Evolutionary conservation across 1,140 invertebrate species (phyloP), one percentile per base, ranked within the genome.

Genomic region (Helicoverpa armigera): DNA sequence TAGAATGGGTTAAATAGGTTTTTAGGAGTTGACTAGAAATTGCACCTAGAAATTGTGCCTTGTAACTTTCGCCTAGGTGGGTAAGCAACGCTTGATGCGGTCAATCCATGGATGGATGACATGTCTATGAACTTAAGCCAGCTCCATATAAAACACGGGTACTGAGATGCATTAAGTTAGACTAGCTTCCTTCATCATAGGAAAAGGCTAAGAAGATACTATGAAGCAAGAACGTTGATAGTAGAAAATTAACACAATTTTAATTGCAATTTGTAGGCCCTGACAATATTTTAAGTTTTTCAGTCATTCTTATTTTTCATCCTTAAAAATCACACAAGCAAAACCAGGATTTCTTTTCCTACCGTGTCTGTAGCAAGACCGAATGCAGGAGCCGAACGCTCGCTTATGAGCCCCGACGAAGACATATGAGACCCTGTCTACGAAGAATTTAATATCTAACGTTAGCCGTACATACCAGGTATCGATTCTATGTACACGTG

Each of bases 381-480:
- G 54, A 54, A 31, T 53, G 69, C 4, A 31, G 23, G 12, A 14
- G 50, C 67, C 69, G 53, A 54, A 72, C 48, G 67, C n/a, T 70
- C 13, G 16, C 43, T 54, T 81, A 81, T 82, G 81, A 79, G 48
- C 2, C 18, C 51, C 69, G 35, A 56, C 43, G 14, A 53, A 76
- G 79, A 69, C 67, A 78, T 73, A 81, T 84, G 81, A 79, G 83
- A 83, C 48, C 35, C 81, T 65, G 82, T 85, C 84, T 79, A 69
- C 50, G 53, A 80, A 77, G 84, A 85, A 85, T 85, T 83, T 85
- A 85, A 85, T 85, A 85, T 85, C 75, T 60, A 72, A 78, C 67
- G 70, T 82, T 82, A 51, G 75, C 23, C 69, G 69, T 72, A 72
- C 69, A 72, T 53, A 54, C 16, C 18, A 18, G 11, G 69, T 72